Conservation (phyloP, 1,140 invertebrate species). For the Triops longicaudatus region DNA sequence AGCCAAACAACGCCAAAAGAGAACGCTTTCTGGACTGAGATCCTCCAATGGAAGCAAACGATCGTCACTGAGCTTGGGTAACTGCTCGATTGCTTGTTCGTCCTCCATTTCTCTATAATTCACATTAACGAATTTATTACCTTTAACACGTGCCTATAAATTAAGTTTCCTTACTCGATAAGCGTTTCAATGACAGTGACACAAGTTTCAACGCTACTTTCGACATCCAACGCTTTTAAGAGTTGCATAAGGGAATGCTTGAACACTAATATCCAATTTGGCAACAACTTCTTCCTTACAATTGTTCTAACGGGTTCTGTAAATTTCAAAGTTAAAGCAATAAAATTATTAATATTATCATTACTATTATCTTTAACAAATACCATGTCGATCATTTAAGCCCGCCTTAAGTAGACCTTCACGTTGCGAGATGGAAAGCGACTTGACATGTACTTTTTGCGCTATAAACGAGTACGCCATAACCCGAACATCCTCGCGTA, state of each 20-base stretch:
- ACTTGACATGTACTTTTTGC: slow-evolving; percentile 53
- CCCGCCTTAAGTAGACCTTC: slow-evolving; percentile 54
- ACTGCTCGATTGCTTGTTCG: slow-evolving; percentile 37
- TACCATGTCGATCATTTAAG: slow-evolving; percentile 52
- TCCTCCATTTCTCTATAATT: not conserved
- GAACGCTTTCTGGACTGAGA: slow-evolving; percentile 47
- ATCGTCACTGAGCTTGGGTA: slow-evolving; percentile 39
- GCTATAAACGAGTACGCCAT: slow-evolving; percentile 62
- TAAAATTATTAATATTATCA: not conserved
- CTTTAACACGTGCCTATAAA: not conserved
- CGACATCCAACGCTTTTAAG: slow-evolving; percentile 52
- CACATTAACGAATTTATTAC: not conserved
- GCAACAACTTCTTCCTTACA: slow-evolving; percentile 46
- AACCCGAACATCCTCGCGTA: slow-evolving; percentile 62
- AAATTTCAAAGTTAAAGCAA: slow-evolving; percentile 38
- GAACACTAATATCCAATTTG: slow-evolving; percentile 55
- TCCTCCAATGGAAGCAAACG: slow-evolving; percentile 48
- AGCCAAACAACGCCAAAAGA: slow-evolving; percentile 54
- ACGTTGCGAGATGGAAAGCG: slow-evolving; percentile 58
- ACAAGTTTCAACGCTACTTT: slow-evolving; percentile 42
- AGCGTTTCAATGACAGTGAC: slow-evolving; percentile 41
- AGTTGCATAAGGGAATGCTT: slow-evolving; percentile 52
- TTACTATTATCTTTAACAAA: not conserved
- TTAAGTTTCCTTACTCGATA: slow-evolving; percentile 40
- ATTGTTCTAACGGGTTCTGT: slow-evolving; percentile 38